Evolutionary conservation across 2,888 invertebrate species (phyloP), one percentile per base, ranked within the genome.

Genomic region (Athalia circularis): DNA sequence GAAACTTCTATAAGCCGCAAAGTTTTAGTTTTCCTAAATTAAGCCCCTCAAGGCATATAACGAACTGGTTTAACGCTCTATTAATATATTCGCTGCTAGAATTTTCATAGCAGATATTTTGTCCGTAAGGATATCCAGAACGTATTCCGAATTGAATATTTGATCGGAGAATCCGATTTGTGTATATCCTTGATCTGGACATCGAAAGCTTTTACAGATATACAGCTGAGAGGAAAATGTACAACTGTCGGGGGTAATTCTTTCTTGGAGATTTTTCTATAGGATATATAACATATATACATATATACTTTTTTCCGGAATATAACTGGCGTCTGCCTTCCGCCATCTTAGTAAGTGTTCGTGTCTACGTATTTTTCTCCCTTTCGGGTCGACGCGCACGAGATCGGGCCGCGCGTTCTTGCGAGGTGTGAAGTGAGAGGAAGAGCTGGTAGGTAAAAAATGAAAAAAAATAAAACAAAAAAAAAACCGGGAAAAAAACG

Each of bases 121-220:
- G 2, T n/a, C 3, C 4, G 6, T 3, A 61, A 11, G 5, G 6
- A 7, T 50, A 13, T 47, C 3, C 15, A 67, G 48, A 67, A 67
- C 15, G 48, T 67, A 67, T 67, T 67, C 50, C 50, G 67, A 15
- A 52, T 52, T 52, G 29, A 75, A 75, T 75, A 61, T 64, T 75
- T 75, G 75, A 75, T 75, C 64, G 62, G 52, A 64, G 62, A 50
- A 75, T 75, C 50, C 75, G 75, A 75, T 75, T 75, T 62, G 75
- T 75, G 50, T 75, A 61, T 61, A 62, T 75, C 75, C 62, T 29
- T 75, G 45, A 57, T 72, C 61, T 47, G 47, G 72, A 72, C 59
- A 47, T 45, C 72, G 57, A 15, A 57, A 59, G 68, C 29, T 29
- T 29, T 29, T n/a, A 54, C n/a, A 54, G 9, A 54, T 54, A 6